Evolutionary conservation across 2,888 invertebrate species (phyloP).

Genomic region (Polylopha cassiicola): DNA sequence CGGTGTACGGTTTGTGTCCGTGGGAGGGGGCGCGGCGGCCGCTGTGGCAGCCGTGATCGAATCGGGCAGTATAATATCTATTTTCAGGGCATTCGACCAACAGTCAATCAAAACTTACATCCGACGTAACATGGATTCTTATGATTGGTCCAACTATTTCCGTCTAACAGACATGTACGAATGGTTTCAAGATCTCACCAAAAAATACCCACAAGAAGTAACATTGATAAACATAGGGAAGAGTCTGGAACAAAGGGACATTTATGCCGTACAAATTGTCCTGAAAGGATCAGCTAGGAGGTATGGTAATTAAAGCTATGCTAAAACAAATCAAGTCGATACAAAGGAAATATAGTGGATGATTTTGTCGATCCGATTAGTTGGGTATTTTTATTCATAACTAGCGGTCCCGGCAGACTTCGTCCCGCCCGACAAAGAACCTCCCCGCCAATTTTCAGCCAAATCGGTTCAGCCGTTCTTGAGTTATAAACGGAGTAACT

Average conservation of each 20-base stretch:
- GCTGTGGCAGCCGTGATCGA: too few relatives aligned
- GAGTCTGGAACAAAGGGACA: slow-evolving; percentile 54
- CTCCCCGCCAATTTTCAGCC: too few relatives aligned
- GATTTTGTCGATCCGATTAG: too few relatives aligned
- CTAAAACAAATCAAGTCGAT: too few relatives aligned
- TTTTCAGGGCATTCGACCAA: slow-evolving; percentile 47
- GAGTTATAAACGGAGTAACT: too few relatives aligned
- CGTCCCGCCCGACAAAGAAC: too few relatives aligned
- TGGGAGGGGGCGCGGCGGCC: too few relatives aligned
- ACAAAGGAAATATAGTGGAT: too few relatives aligned
- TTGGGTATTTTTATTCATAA: too few relatives aligned
- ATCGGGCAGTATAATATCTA: background rate
- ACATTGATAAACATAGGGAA: slow-evolving; percentile 51
- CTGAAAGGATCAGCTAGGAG: slow-evolving; percentile 27
- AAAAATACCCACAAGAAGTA: slow-evolving; percentile 56
- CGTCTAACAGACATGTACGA: slow-evolving; percentile 75
- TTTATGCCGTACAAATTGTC: slow-evolving; percentile 41
- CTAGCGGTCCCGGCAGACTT: too few relatives aligned
- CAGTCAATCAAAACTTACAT: slow-evolving; percentile 53
- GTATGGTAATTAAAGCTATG: slow-evolving; percentile 26
- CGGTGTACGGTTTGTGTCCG: too few relatives aligned
- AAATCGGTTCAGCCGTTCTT: too few relatives aligned
- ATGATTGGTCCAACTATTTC: slow-evolving; percentile 76
- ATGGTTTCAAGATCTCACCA: slow-evolving; percentile 73
- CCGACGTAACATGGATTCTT: slow-evolving; percentile 49